Evolutionary conservation across 2,797 vertebrate species (phyloP).

Genomic region (Peromyscus melanophrys): DNA sequence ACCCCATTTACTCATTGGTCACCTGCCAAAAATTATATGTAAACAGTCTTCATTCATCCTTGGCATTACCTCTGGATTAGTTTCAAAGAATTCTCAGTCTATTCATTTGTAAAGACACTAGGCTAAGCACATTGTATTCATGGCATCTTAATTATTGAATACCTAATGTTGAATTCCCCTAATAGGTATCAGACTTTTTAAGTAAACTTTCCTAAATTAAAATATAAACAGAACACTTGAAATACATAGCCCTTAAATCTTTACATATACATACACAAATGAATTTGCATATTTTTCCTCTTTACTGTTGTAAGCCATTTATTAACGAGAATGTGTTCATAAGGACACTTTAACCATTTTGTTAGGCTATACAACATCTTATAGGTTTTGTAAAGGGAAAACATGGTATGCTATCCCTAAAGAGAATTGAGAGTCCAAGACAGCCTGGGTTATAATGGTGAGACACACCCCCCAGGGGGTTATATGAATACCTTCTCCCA

Average conservation of each 20-base stretch:
- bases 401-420: background rate
- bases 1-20: background rate
- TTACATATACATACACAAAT: background rate
- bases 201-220: background rate
- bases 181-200: background rate
- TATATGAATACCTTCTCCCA: background rate
- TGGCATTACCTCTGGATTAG: background rate
- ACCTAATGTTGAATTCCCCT: constrained; percentile 41
- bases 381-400: background rate
- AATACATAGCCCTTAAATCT: background rate
- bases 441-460: background rate
- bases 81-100: constrained; percentile 37
- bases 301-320: background rate
- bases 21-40: background rate
- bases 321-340: background rate
- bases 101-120: constrained; percentile 27
- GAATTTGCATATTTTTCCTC: background rate
- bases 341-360: background rate
- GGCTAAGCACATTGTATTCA: background rate
- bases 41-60: background rate
- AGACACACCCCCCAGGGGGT: background rate
- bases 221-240: background rate
- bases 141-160: background rate
- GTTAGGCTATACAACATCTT: background rate
- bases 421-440: background rate